phyloP scores from a whole-genome alignment of 37 sponge, comb jelly and placozoan genomes.

The Spongilla lacustris region DNA sequence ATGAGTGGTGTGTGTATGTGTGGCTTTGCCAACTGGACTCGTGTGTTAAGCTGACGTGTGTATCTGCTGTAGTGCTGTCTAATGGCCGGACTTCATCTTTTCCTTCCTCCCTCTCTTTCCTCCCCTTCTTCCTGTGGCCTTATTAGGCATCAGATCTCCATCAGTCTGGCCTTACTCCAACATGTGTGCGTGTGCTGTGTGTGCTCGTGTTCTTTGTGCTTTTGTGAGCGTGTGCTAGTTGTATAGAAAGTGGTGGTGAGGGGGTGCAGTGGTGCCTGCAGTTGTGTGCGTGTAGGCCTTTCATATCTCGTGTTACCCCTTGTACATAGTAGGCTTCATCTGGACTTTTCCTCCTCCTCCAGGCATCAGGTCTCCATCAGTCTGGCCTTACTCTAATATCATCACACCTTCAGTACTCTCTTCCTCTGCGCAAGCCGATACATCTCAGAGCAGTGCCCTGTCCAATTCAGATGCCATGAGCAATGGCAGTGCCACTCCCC shows the following conservation, averaged over 20 bases:
- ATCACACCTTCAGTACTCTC: conserved; percentile 37
- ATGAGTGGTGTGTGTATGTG: too few species aligned
- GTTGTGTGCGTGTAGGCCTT: not conserved
- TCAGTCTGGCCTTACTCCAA: not conserved
- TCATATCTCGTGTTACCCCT: not conserved
- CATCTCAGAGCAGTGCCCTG: conserved; percentile 18
- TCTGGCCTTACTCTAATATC: conserved; percentile 76
- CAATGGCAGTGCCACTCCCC: conserved; percentile 72
- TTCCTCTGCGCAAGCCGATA: conserved; percentile 10
- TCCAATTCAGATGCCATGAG: conserved; percentile 61
- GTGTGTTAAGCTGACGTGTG: too few species aligned
- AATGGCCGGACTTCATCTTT: too few species aligned
- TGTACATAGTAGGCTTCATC: too few species aligned
- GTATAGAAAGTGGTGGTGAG: too few species aligned
- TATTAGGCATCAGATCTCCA: too few species aligned
- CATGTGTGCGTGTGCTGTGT: not conserved
- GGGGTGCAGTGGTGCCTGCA: too few species aligned
- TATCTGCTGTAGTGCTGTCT: too few species aligned
- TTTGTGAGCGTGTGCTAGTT: too few species aligned
- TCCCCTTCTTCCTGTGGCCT: not conserved
- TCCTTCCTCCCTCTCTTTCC: not conserved
- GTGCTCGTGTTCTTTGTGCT: not conserved
- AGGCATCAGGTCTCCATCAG: conserved; percentile 55
- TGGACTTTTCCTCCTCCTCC: not conserved
- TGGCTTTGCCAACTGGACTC: too few species aligned